Evolutionary conservation across 2,797 vertebrate genomes (phyloP), one percentile per base, ranked within the genome.

Genomic region (Rhabdophis nuchalis): DNA sequence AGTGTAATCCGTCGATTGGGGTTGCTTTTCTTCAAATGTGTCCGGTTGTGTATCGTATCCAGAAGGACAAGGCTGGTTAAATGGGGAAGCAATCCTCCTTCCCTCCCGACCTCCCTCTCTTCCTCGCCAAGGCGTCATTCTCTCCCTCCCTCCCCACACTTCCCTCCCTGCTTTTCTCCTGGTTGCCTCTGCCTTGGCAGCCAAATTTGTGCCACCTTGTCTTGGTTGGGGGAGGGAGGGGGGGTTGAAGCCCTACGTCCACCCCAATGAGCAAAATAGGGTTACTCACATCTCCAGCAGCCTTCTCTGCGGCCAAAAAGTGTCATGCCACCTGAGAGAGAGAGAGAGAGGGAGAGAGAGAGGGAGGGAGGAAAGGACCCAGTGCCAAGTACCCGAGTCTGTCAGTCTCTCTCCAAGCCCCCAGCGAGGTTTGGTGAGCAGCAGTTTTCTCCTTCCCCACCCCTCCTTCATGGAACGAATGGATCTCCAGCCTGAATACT

Each of bases 231-330:
- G n/a, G n/a, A n/a, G 32, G 50, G 91, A 3, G 58, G n/a, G 23
- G 36, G 14, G 50, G 0, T 2, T 20, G 18, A 5, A 36, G 8
- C 64, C 27, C 25, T 36, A 6, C 85, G 1, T 20, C 13, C 14
- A 32, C 10, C n/a, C 6, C 36, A 32, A 25, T 2, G 0, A 1
- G 16, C 58, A 27, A 89, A 86, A 58, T 13, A 53, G 88, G 57
- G 23, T 86, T 52, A 96, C 95, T 96, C 90, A 96, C 96, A 92
- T 94, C 94, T 93, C 95, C 94, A 95, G 93, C 93, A 61, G 54
- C 52, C 72, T 88, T 94, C 94, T 23, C 61, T 90, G 93, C 92
- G 68, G 90, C 95, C 91, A 57, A 95, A 95, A 29, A 94, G 95
- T 53, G 94, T 91, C 95, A 95, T 94, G 87, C 52, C 90, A 88